Percentiles rank a stretch among this genome's conserved stretches.
Conservation (phyloP, 2,888 invertebrate genomes). For the Tipula confusa region DNA sequence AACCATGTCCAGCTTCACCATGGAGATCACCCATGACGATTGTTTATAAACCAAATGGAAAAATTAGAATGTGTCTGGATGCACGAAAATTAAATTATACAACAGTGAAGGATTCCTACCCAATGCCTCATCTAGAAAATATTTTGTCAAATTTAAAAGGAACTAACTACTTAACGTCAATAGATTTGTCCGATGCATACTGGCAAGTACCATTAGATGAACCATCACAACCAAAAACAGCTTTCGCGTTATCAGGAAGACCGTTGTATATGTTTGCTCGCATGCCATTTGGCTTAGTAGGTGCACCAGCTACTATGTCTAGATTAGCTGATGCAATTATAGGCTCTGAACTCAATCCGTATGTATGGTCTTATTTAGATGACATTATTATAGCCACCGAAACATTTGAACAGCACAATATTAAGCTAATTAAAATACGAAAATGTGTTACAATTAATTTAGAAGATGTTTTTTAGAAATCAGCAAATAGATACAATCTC, state of each 20-base stretch:
- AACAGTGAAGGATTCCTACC: neutral
- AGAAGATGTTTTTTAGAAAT: neutral
- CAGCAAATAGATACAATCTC: neutral
- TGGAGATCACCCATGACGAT: neutral
- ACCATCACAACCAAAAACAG: no score
- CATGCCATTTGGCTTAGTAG: no score
- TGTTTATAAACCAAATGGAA: neutral
- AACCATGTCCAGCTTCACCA: neutral
- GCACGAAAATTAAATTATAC: neutral
- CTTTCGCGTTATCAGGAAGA: no score
- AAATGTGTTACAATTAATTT: no score
- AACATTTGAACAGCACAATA: no score
- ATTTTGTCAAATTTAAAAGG: neutral
- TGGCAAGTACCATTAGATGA: no score
- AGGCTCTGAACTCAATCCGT: neutral
- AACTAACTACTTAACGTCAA: neutral
- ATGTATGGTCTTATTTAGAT: no score
- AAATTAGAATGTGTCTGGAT: neutral
- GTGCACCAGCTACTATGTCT: neutral
- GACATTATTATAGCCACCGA: no score
- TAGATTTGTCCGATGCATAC: neutral
- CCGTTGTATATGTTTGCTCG: no score
- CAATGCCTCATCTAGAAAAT: neutral
- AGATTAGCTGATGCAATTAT: neutral
- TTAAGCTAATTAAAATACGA: no score